A percentile compares a stretch with the other conserved stretches of the same genome.
phyloP scores from a whole-genome alignment of 1,140 invertebrate species.

The Holotrichia oblita region DNA sequence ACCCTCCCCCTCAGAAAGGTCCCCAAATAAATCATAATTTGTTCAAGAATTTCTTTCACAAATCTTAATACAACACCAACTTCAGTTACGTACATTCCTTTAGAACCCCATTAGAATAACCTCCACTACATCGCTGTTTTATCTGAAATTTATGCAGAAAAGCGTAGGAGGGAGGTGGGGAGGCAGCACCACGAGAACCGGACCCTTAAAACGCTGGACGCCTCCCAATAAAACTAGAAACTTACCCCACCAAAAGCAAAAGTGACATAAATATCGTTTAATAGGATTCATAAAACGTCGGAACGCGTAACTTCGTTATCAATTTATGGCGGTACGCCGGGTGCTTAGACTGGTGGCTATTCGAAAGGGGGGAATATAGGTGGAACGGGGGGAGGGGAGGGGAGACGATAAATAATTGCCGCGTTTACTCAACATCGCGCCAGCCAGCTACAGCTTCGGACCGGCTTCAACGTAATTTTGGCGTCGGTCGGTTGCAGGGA shows the following conservation, averaged over 20 bases:
- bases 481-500: not conserved
- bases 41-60: not conserved
- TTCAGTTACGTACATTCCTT: not conserved
- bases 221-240: constrained; percentile 23
- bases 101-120: not conserved
- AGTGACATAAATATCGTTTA: constrained; percentile 37
- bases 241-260: constrained; percentile 5
- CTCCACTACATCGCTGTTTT: no score
- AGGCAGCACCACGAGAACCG: not conserved
- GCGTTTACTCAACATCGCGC: not conserved
- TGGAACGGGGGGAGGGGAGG: not conserved
- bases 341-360: not conserved
- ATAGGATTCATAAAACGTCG: constrained; percentile 30
- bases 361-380: not conserved
- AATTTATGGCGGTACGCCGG: constrained; percentile 14
- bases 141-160: not conserved
- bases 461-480: not conserved
- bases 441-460: not conserved
- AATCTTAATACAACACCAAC: not conserved
- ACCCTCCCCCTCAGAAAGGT: not conserved
- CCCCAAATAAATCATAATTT: not conserved
- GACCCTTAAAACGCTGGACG: not conserved
- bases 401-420: constrained; percentile 32
- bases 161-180: not conserved
- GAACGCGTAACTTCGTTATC: constrained; percentile 27